Conservation (phyloP, 2,888 invertebrate genomes). For the Diogma glabrata region DNA sequence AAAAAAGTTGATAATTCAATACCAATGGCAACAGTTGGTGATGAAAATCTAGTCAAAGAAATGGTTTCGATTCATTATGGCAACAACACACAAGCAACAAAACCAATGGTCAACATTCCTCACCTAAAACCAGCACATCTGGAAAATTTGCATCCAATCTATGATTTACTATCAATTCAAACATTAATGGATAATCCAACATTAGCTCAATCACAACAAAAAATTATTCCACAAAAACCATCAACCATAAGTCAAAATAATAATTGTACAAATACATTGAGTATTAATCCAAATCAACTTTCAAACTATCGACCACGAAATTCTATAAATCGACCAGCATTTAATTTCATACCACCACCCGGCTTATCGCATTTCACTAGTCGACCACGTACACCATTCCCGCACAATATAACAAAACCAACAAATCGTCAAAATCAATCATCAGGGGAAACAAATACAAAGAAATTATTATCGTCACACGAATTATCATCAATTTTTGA, state of each 20-base stretch:
- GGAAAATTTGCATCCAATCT: constrained; percentile 6
- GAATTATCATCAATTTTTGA: no score
- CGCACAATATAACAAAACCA: no score
- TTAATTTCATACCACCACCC: no score
- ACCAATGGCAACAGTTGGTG: background rate
- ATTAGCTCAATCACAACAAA: background rate
- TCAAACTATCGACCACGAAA: no score
- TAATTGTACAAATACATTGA: no score
- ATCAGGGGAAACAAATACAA: no score
- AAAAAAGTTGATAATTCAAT: background rate
- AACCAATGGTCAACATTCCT: constrained; percentile 8
- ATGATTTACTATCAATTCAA: background rate
- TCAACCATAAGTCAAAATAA: constrained; percentile 21
- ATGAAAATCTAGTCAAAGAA: constrained; percentile 5
- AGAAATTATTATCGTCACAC: no score
- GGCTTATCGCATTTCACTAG: no score
- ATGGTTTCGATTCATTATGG: constrained; percentile 2
- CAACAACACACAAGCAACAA: background rate
- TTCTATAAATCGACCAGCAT: no score
- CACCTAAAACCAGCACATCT: constrained; percentile 9
- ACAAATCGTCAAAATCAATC: no score
- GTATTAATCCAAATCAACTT: no score
- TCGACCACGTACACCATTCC: no score
- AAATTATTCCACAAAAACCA: constrained; percentile 9
- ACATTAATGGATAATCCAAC: background rate